A percentile compares a stretch with the other conserved stretches of the same genome.
These are phyloP conservation scores for Acyrthosiphon pisum DNA, from an alignment of 1,140 invertebrate genomes.

Conservation along the genomic window DNA sequence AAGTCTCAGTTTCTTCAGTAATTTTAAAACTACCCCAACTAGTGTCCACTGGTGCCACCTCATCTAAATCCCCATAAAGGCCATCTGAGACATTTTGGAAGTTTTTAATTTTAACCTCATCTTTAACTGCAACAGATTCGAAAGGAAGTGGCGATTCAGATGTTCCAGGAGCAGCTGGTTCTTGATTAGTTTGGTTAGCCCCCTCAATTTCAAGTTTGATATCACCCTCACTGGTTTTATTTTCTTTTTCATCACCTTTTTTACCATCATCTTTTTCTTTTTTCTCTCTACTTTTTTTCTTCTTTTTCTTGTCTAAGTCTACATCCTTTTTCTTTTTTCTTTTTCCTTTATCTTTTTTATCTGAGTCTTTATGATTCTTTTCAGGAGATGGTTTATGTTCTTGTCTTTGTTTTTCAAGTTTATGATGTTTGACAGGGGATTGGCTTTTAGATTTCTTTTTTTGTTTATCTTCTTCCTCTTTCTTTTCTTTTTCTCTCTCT, in stretches of 20 bases:
- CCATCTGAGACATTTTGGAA: constrained; percentile 60
- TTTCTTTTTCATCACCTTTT: constrained; percentile 61
- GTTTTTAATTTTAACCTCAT: constrained; percentile 34
- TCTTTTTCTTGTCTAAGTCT: constrained; percentile 63
- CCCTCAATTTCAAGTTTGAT: constrained; percentile 59
- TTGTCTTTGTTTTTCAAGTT: constrained; percentile 52
- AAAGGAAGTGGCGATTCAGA: constrained; percentile 46
- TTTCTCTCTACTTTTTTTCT: constrained; percentile 65
- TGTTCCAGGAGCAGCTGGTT: constrained; percentile 56
- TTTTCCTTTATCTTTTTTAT: constrained; percentile 59
- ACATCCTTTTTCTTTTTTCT: constrained; percentile 59
- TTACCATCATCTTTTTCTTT: constrained; percentile 63
- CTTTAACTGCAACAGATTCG: constrained; percentile 44
- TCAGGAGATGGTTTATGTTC: constrained; percentile 59
- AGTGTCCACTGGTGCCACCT: constrained; percentile 1
- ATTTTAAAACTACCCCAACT: constrained; percentile 34
- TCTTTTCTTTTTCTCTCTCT: constrained; percentile 53
- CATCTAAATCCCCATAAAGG: constrained; percentile 53
- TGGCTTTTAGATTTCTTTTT: constrained; percentile 46
- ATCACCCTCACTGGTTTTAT: constrained; percentile 61
- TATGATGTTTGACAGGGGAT: constrained; percentile 23
- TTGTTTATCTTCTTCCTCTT: constrained; percentile 44
- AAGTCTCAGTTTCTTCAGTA: neutral
- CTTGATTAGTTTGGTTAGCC: constrained; percentile 58
- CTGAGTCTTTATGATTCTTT: constrained; percentile 59